phyloP scores from a whole-genome alignment of 2,888 invertebrate genomes.

The Spicauda simplicius region DNA sequence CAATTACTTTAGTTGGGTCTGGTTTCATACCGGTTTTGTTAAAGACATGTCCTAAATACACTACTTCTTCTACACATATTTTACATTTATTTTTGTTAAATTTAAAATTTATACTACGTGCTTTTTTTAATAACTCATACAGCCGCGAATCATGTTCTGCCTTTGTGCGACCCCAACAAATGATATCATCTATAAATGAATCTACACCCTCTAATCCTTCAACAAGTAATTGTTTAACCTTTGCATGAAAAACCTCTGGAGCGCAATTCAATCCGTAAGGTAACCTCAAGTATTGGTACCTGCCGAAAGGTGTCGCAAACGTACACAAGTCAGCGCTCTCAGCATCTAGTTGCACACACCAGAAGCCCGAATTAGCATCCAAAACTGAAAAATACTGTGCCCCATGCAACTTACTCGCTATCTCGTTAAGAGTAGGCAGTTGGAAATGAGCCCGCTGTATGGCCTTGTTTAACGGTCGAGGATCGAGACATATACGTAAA shows the following conservation, averaged over 20 bases:
- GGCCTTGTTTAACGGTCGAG: conserved; percentile 29
- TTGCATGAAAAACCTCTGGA: conserved; percentile 14
- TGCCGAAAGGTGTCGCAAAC: conserved; percentile 7
- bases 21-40: too few species aligned
- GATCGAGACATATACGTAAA: conserved; percentile 40
- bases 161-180: too few species aligned
- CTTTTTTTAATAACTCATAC: too few species aligned
- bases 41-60: too few species aligned
- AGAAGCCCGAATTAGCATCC: conserved; percentile 2
- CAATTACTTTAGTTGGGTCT: too few species aligned
- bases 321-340: conserved; percentile 5
- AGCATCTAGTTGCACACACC: neutral
- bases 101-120: too few species aligned
- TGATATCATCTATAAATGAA: conserved; percentile 4
- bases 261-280: conserved; percentile 7
- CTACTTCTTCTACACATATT: too few species aligned
- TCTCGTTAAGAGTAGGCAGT: conserved; percentile 8
- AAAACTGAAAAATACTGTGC: conserved; percentile 5
- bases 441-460: conserved; percentile 1
- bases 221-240: conserved; percentile 16
- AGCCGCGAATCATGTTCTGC: too few species aligned
- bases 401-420: neutral
- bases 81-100: too few species aligned
- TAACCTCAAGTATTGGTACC: conserved; percentile 1
- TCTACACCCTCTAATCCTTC: conserved; percentile 8